phyloP scores from a whole-genome alignment of 1,140 invertebrate genomes.

The Diachasmimorpha longicaudata region DNA sequence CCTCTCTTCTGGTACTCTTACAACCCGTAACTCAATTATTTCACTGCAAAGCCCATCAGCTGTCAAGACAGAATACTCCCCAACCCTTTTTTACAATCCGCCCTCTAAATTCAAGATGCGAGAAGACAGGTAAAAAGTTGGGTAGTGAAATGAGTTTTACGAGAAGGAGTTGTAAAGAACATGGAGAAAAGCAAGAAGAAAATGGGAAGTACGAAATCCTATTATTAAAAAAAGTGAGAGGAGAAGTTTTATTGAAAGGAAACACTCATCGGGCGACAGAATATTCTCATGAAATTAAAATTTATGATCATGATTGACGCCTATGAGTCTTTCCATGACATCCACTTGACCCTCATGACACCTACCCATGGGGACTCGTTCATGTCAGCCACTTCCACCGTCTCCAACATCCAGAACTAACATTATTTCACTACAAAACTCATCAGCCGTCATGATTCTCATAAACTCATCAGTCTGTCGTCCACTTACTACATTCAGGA shows the following conservation, averaged over 20 bases:
- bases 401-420: too few species aligned
- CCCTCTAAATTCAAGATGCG: background rate
- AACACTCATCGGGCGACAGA: too few species aligned
- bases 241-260: too few species aligned
- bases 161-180: constrained; percentile 3
- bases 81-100: background rate
- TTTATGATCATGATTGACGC: too few species aligned
- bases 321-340: too few species aligned
- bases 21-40: background rate
- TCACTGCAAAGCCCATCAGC: constrained; percentile 1
- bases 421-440: background rate
- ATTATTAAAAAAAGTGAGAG: too few species aligned
- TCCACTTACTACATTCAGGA: background rate
- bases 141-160: constrained; percentile 29
- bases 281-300: too few species aligned
- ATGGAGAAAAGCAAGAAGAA: background rate
- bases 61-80: background rate
- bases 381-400: background rate
- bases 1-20: too few species aligned
- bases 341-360: too few species aligned
- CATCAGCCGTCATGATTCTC: background rate
- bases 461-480: background rate
- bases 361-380: too few species aligned
- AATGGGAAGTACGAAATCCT: background rate
- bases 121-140: background rate